Conservation (phyloP, 2,113 vertebrate species). For the Nymphicus hollandicus region DNA sequence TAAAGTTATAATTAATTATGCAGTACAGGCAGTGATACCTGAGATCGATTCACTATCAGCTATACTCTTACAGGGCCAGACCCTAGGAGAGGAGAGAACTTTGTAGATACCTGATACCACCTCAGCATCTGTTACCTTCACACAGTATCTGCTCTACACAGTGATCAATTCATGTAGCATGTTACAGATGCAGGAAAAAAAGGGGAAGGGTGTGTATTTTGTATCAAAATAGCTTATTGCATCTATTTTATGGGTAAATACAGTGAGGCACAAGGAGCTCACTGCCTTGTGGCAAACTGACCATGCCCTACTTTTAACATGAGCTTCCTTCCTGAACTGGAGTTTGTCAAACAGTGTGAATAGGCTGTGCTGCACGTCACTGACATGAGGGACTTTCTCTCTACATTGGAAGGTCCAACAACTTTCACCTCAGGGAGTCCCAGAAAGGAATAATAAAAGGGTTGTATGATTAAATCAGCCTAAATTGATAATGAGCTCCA, state of each 20-base stretch:
- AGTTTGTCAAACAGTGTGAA: not conserved
- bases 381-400: not conserved
- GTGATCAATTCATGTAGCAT: fast-evolving
- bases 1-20: conserved; percentile 56
- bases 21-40: not conserved
- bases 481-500: conserved; percentile 33
- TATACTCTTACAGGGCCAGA: not conserved
- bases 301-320: not conserved
- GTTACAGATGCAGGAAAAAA: fast-evolving
- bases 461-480: not conserved
- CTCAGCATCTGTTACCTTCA: not conserved
- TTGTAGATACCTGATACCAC: not conserved
- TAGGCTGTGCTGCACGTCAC: not conserved
- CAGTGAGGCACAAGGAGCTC: not conserved
- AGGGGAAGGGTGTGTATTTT: fast-evolving
- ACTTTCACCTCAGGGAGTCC: not conserved
- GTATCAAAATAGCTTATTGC: not conserved
- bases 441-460: not conserved
- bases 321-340: not conserved
- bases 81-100: not conserved
- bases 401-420: not conserved
- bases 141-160: not conserved
- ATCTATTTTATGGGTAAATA: not conserved
- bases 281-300: not conserved
- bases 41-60: not conserved